Base-by-base conservation (phyloP, 1,140 invertebrate species). In the Bombus confusus region DNA sequence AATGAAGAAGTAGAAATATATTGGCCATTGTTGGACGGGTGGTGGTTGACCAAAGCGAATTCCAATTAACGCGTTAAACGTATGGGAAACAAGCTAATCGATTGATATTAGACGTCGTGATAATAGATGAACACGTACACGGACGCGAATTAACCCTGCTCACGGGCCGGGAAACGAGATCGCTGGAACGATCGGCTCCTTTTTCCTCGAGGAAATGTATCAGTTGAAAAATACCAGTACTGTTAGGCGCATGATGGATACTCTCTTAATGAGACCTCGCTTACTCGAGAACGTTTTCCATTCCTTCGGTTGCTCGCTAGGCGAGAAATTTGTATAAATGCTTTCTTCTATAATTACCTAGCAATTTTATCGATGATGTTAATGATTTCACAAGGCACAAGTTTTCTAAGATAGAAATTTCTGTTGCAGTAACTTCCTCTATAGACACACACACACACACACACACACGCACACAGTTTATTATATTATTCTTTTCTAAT, bases 191-290 rank as follows among this genome's bases (percentile, higher is more conserved):
- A 72, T 31, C 31, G 9, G n/a, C 3, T 12, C 22, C 2, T n/a
- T 68, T 34, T 25, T 39, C 25, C 15, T 41, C 57, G 47, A 37
- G 43, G 43, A 52, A 68, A 31, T 37, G 15, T 66, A 47, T 43
- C 34, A 5, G 41, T 2, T 37, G 43, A 68, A 76, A 83, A 83
- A 25, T 34, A 13, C 10, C 25, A 59, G 37, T 83, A 83, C 72
- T 83, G 72, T 82, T 80, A 80, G 22, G 1, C n/a, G 28, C 64
- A 6, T 28, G 66, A 80, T 59, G 52, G 80, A 81, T 81, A 73
- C 47, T n/a, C 34, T 34, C 34, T 41, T 77, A 77, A 77, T 34
- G 34, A 77, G 22, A 22, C 31, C 39, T 31, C 41, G 28, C 6
- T 43, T 13, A 22, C 41, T 25, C 22, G 31, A 9, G 10, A 75